phyloP scores from a whole-genome alignment of 1,140 invertebrate genomes.

The Camponotus floridanus region DNA sequence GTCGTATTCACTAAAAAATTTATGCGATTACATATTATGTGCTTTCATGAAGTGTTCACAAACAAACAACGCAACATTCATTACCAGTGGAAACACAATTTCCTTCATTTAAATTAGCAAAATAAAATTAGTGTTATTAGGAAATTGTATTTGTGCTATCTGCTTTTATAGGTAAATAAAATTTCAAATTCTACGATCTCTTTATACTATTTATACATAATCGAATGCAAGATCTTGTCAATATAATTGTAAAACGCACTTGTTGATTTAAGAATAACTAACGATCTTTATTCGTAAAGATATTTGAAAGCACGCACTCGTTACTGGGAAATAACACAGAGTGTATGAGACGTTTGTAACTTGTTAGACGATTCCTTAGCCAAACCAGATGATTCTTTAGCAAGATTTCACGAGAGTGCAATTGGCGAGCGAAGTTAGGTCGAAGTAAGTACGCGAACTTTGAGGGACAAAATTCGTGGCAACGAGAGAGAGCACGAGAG shows the following conservation, averaged over 20 bases:
- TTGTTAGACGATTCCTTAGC: conserved; percentile 33
- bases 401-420: conserved; percentile 37
- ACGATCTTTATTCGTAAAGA: background rate
- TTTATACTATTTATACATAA: background rate
- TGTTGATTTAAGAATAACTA: conserved; percentile 6
- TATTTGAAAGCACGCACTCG: background rate
- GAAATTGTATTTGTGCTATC: conserved; percentile 23
- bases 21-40: conserved; percentile 19
- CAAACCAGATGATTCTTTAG: conserved; percentile 35
- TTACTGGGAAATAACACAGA: background rate
- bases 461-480: conserved; percentile 58
- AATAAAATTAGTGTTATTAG: conserved; percentile 3
- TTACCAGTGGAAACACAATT: conserved; percentile 14
- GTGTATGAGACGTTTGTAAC: conserved; percentile 43
- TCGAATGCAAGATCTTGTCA: background rate
- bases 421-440: conserved; percentile 48
- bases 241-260: background rate
- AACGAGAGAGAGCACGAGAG: conserved; percentile 23
- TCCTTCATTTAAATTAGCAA: conserved; percentile 42
- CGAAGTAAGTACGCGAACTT: conserved; percentile 9
- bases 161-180: conserved; percentile 6
- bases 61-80: conserved; percentile 24
- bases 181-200: background rate
- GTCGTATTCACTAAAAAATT: conserved; percentile 11
- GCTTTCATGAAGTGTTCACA: conserved; percentile 7